Base-by-base conservation (phyloP, 1,140 invertebrate species). In the Heliothis virescens region DNA sequence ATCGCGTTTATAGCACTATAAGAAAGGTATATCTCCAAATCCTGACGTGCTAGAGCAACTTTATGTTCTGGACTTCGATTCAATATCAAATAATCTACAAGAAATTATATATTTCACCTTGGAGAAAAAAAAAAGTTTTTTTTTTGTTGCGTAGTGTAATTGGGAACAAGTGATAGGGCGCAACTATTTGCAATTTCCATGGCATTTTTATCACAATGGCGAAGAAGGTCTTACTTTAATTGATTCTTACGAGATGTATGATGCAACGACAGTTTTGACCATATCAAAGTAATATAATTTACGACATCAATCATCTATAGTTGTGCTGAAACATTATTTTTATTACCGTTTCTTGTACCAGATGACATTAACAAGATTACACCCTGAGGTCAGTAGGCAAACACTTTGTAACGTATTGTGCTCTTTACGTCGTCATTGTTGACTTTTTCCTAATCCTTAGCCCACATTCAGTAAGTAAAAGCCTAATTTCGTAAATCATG, bases 301-400 rank as follows among this genome's bases (percentile, higher is more conserved):
- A 48, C 29, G 2, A 67, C 12, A 41, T 13, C 63, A 48, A 18
- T 47, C 48, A 9, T 41, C 34, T 41, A 29, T 29, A 60, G 55
- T 21, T 16, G 18, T 53, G 52, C 57, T 60, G 12, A 26, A 29
- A 13, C 21, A 26, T 60, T 57, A 57, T 57, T 57, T 55, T 60
- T 60, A 60, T 21, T 60, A 60, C 57, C 57, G 57, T 48, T 67
- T 67, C 16, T 18, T 67, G 62, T 67, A 47, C n/a, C 15, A 34
- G 34, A 65, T 18, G 41, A 48, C 16, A 67, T 67, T 67, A 48
- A 67, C 18, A 16, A 18, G 63, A 67, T 47, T 50, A 48, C n/a
- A 48, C 16, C 63, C 21, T 48, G 16, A 48, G 63, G 63, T 67
- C 13, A 67, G 63, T 67, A 67, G 63, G 63, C n/a, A 63, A 63